Percentiles rank a stretch among this genome's conserved stretches.
These are phyloP conservation scores for Cephus pygmeus DNA, from an alignment of 2,888 invertebrate genomes.

Conservation along the genomic window DNA sequence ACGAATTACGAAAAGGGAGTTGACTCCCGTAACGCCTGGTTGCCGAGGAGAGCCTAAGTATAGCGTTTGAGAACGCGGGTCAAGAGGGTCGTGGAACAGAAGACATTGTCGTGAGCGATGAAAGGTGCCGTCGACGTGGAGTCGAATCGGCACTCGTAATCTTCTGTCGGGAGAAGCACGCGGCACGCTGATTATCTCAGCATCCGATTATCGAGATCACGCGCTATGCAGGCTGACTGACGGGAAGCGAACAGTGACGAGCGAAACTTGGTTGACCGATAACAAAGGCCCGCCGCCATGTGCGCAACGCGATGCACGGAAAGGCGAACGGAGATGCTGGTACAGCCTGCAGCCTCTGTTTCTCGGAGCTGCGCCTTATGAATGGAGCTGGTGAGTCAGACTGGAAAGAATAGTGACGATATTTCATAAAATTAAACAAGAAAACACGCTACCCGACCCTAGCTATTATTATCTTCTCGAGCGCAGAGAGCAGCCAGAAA, in stretches of 20 bases:
- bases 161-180: no score
- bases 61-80: no score
- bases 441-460: constrained; percentile 16
- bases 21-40: no score
- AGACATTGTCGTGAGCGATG: constrained; percentile 2
- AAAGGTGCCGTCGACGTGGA: background rate
- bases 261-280: background rate
- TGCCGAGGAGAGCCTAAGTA: no score
- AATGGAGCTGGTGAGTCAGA: constrained; percentile 45
- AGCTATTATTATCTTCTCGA: constrained; percentile 48
- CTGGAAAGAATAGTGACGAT: constrained; percentile 48
- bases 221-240: no score
- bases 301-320: background rate
- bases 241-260: no score
- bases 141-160: no score
- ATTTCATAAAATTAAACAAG: constrained; percentile 43
- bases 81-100: background rate
- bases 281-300: constrained; percentile 1
- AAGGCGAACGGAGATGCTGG: constrained; percentile 36
- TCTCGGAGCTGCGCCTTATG: constrained; percentile 44
- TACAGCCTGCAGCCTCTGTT: constrained; percentile 36
- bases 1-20: no score
- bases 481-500: background rate
- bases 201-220: no score
- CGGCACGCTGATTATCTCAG: no score